A percentile compares a stretch with the other conserved stretches of the same genome.
These are phyloP conservation scores for Synergus itoensis DNA, from an alignment of 2,888 invertebrate genomes.

Conservation along the genomic window DNA sequence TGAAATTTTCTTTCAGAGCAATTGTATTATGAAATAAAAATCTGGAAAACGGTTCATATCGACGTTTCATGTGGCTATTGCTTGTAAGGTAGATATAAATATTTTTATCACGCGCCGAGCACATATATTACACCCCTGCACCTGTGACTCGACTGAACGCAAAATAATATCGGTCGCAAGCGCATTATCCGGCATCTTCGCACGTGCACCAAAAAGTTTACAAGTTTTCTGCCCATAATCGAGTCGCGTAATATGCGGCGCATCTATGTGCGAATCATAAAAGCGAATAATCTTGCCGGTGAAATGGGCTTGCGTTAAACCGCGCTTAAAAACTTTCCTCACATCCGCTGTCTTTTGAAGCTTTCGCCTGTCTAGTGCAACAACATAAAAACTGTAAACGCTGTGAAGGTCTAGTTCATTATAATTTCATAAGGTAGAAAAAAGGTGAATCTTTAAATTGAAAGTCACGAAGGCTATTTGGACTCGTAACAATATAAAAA, in stretches of 20 bases:
- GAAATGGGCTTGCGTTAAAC: constrained; percentile 29
- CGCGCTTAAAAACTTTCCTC: constrained; percentile 34
- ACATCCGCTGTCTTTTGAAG: constrained; percentile 11
- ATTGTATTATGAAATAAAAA: too few species aligned
- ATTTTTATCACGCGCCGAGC: constrained; percentile 21
- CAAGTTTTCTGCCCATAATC: constrained; percentile 40
- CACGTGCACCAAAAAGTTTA: constrained; percentile 39
- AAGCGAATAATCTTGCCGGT: constrained; percentile 28
- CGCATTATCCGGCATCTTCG: constrained; percentile 31
- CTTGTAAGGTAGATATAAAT: constrained; percentile 17
- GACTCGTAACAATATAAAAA: not conserved
- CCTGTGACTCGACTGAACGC: constrained; percentile 31
- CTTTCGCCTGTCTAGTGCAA: not conserved
- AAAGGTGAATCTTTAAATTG: not conserved
- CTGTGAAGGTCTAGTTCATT: not conserved
- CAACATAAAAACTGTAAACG: constrained; percentile 28
- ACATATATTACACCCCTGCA: constrained; percentile 9
- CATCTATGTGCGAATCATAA: constrained; percentile 40
- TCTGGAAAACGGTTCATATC: too few species aligned
- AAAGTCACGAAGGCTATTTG: not conserved
- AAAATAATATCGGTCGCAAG: constrained; percentile 37
- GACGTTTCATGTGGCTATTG: not conserved
- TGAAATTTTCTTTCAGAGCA: too few species aligned
- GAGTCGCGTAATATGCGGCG: constrained; percentile 39
- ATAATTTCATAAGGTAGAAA: constrained; percentile 3